A percentile compares a stretch with the other conserved stretches of the same genome.
phyloP scores from a whole-genome alignment of 2,113 vertebrate genomes.

The Odocoileus hemionus region DNA sequence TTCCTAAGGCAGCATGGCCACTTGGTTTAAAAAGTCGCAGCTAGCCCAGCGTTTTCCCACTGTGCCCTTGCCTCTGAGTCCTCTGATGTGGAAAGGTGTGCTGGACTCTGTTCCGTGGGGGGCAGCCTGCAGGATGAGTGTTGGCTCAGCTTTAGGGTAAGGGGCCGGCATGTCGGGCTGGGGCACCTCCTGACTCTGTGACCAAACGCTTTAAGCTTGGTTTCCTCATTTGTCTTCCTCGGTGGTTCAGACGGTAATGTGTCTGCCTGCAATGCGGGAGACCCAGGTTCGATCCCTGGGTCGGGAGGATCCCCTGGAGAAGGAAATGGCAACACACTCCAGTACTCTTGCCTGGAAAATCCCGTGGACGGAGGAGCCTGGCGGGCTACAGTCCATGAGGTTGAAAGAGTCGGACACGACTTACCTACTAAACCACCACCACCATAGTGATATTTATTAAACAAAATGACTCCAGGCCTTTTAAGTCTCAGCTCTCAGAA shows the following conservation, averaged over 20 bases:
- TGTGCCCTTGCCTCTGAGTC: neutral
- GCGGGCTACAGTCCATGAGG: neutral
- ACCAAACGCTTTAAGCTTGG: neutral
- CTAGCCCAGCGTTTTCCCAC: neutral
- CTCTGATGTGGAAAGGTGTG: fast-evolving
- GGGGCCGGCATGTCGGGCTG: neutral
- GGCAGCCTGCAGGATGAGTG: fast-evolving
- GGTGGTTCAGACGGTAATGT: neutral
- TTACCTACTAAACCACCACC: neutral
- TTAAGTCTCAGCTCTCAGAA: neutral
- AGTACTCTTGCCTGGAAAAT: neutral
- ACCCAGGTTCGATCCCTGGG: neutral
- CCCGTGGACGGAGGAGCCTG: neutral
- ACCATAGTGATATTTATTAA: neutral
- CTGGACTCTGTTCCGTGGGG: neutral
- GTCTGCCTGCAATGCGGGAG: neutral
- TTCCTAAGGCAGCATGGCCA: neutral
- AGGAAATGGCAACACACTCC: neutral
- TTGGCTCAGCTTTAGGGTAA: neutral
- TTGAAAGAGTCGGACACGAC: neutral
- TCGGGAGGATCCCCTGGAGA: neutral
- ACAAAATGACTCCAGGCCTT: neutral
- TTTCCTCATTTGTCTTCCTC: neutral
- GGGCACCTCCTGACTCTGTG: neutral
- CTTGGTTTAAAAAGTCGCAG: neutral